Base-by-base conservation (phyloP, 2,888 invertebrate genomes). In the Prosapia bicincta region DNA sequence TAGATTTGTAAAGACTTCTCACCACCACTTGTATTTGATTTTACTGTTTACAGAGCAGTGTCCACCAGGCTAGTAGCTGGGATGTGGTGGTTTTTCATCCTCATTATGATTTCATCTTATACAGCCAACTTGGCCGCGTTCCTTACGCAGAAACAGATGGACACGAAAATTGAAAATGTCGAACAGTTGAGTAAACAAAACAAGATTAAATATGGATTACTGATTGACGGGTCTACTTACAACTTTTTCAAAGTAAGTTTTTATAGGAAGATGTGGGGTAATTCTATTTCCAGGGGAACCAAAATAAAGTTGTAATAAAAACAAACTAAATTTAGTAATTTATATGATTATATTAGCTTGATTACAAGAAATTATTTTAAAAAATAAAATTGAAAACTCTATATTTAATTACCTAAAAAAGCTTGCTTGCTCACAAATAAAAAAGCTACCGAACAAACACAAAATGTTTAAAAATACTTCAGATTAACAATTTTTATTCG, bases 81-180 rank as follows among this genome's bases (percentile, higher is more conserved):
- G 5, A 92, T 94, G 89, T 94, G 94, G 96, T 96, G 96, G 95
- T 96, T 96, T 85, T 96, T 96, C 84, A 94, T 95, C 0, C 87
- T 97, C 73, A 96, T 96, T 84, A 92, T 97, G 88, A 92, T 95
- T 26, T 93, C 96, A 6, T 96, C 96, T 0, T 97, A 98, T 85
- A 98, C 97, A 0, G 97, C 97, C 66, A 97, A 97, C 84, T 88
- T 98, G 81, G 97, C 97, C 10, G 97, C 97, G 25, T 97, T 97
- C 83, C 88, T 97, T 5, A 97, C 97, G 0, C 94, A 93, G 82
- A 95, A 95, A 54, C 89, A 95, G 38, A 93, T 95, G 92, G 95
- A 94, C 78, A 92, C 92, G 65, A 94, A 96, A 1, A 97, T 99
- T 77, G 93, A 93, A 83, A 93, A 91, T 82, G 97, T 94, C 0